phyloP scores from a whole-genome alignment of 2,797 vertebrate genomes.

The Staurois parvus region DNA sequence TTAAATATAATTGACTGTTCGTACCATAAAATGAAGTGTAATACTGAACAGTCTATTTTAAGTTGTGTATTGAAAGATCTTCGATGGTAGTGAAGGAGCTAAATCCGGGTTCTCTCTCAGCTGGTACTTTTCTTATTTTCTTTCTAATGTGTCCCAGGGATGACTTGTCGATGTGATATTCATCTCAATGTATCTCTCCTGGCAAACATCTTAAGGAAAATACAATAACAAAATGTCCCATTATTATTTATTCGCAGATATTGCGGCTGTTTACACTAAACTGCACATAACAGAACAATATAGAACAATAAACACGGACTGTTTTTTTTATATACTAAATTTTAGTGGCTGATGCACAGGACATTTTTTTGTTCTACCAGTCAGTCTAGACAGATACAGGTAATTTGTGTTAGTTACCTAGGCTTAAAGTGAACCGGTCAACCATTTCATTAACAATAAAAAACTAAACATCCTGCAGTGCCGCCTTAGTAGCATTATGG shows the following conservation, averaged over 20 bases:
- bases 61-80: not conserved
- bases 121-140: constrained; percentile 8
- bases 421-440: too few relatives aligned
- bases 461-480: too few relatives aligned
- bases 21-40: too few relatives aligned
- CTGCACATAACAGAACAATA: constrained; percentile 28
- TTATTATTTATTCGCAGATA: constrained; percentile 41
- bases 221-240: constrained; percentile 19
- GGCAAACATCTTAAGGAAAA: constrained; percentile 26
- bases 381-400: too few relatives aligned
- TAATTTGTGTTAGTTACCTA: not conserved
- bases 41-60: too few relatives aligned
- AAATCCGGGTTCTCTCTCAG: not conserved
- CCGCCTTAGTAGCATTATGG: too few relatives aligned
- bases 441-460: too few relatives aligned
- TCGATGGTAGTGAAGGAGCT: not conserved
- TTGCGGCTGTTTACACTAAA: constrained; percentile 24
- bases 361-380: not conserved
- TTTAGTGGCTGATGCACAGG: constrained; percentile 18
- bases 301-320: constrained; percentile 24
- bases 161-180: constrained; percentile 28
- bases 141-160: constrained; percentile 33
- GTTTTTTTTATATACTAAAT: constrained; percentile 16
- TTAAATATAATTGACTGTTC: too few relatives aligned
- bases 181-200: constrained; percentile 44